These are phyloP conservation scores for Aplocera efformata DNA, from an alignment of 2,888 invertebrate species.

Conservation along the genomic window DNA sequence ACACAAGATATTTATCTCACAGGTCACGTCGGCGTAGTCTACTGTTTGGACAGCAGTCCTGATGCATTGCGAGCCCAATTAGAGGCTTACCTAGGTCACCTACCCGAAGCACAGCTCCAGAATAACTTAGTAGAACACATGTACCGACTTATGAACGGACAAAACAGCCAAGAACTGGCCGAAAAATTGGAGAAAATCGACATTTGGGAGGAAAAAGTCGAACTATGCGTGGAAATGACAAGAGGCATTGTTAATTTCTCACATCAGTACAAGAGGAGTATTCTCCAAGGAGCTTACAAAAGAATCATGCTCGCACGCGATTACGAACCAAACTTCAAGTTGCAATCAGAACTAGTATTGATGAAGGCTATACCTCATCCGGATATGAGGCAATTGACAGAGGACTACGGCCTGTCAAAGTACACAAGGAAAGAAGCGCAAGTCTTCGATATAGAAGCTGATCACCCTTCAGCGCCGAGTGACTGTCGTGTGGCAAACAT, in stretches of 20 bases:
- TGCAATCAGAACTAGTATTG: slow-evolving; percentile 38
- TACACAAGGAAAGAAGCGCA: slow-evolving; percentile 34
- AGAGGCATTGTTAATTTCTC: slow-evolving; percentile 33
- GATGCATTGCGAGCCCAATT: slow-evolving; percentile 39
- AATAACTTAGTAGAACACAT: slow-evolving; percentile 38
- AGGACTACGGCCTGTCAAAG: slow-evolving; percentile 40
- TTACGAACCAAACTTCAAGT: slow-evolving; percentile 34
- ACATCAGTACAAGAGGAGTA: slow-evolving; percentile 36
- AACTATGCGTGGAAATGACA: slow-evolving; percentile 32
- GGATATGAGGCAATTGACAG: slow-evolving; percentile 21
- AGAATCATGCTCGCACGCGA: slow-evolving; percentile 35
- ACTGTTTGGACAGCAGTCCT: slow-evolving; percentile 48
- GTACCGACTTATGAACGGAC: slow-evolving; percentile 37
- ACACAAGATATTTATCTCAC: background rate
- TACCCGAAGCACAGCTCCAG: slow-evolving; percentile 35
- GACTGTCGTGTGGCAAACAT: slow-evolving; percentile 39
- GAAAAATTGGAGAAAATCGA: slow-evolving; percentile 29
- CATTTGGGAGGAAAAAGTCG: slow-evolving; percentile 36
- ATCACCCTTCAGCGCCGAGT: slow-evolving; percentile 32
- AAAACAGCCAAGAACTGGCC: slow-evolving; percentile 28
- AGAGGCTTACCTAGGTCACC: slow-evolving; percentile 38
- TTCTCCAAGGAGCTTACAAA: slow-evolving; percentile 36
- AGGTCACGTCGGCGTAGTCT: slow-evolving; percentile 43
- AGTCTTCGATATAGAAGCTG: slow-evolving; percentile 33
- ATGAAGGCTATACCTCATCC: slow-evolving; percentile 39